Evolutionary conservation across 1,140 invertebrate genomes (phyloP), one percentile per base, ranked within the genome.

Genomic region (Parasteatoda tepidariorum): DNA sequence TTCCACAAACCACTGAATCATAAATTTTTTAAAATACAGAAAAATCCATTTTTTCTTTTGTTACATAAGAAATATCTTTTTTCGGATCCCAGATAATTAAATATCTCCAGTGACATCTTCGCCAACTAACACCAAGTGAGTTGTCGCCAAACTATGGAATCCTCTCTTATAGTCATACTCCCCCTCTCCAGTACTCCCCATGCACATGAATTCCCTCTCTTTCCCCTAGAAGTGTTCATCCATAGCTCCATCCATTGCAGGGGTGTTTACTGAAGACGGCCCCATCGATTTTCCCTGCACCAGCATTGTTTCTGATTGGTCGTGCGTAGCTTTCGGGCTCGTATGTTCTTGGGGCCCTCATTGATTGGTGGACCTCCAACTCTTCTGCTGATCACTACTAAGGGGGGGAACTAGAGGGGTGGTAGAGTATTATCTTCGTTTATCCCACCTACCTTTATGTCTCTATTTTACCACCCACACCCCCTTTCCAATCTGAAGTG

Each of bases 251-350:
- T 67, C 62, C 75, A 78, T 67, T 41, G 78, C 55, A 82, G 66
- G 76, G 67, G 67, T 82, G 78, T 82, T 82, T 70, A 71, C 78
- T n/a, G 64, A 67, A 71, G 78, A 82, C 70, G 78, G 57, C 31
- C 66, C 78, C 64, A 82, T 82, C 78, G 78, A 82, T 79, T 82
- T 82, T 79, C 78, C 22, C 31, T 48, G 78, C 54, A 59, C 78
- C 67, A 82, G 78, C 78, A 82, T 82, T 82, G 78, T 82, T 82
- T 67, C 66, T 82, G 78, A 82, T 82, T 82, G 78, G 78, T 57
- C 66, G 78, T 70, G 78, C 67, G 71, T 82, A 70, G 78, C 78
- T 82, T 82, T 82, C 67, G 55, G 78, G 78, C 78, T 82, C 78
- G 55, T 70, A 61, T 82, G 67, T 82, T 70, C 78, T 82, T 82